Base-by-base conservation (phyloP, 2,888 invertebrate genomes). In the Rosalia funebris region DNA sequence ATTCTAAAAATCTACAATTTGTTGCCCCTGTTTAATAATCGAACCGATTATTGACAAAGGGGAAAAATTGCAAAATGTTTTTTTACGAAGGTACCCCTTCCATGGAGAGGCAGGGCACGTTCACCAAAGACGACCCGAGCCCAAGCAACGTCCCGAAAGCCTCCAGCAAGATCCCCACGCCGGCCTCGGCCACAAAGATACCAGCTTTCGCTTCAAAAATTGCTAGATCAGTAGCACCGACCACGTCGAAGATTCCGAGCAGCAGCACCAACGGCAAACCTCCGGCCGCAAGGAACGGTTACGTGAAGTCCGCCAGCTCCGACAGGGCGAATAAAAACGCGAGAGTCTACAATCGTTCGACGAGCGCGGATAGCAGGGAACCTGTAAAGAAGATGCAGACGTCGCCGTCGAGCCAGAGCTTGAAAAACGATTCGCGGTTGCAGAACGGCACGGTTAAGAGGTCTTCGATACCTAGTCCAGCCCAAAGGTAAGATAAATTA, bases 81-180 rank as follows among this genome's bases (percentile, higher is more conserved):
- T n/a, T n/a, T n/a, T n/a, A n/a, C n/a, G n/a, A 16, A 68, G 67
- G 62, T 42, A 60, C 85, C 0, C 76, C 84, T 52, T 85, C 86
- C 0, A 78, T 92, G 31, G 91, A 92, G 68, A 86, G 96, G 19
- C 95, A 96, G 80, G 94, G 94, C 10, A 96, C 96, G 0, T 96
- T 96, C 77, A 93, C 94, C 0, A 96, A 95, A 81, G 95, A 95
- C 71, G 92, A 93, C 47, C 54, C 71, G 10, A 60, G 46, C 15
- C 44, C 66, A 10, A 57, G 53, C 44, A 63, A 39, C 55, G 79
- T 80, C 69, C 80, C 82, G 9, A 62, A 62, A 57, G 73, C 82
- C 1, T 58, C 69, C 20, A 65, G 62, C 34, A 69, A 70, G 61
- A 65, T 69, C 12, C 69, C 71, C 9, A 62, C 65, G 20, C 63